phyloP scores from a whole-genome alignment of 2,797 vertebrate species.

The Percopsis omiscomaycus region DNA sequence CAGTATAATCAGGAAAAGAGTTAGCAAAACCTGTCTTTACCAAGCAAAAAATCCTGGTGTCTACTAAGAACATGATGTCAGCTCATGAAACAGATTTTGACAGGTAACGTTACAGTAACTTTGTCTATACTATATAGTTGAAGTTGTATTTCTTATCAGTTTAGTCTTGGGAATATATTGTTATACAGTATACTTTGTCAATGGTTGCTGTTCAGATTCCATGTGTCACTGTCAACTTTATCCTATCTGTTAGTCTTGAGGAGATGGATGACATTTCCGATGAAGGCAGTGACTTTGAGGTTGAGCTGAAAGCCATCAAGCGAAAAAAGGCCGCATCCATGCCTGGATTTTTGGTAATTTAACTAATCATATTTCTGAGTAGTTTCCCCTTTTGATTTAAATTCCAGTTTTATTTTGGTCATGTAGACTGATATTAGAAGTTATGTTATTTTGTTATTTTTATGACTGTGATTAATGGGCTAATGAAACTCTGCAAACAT shows the following conservation, averaged over 20 bases:
- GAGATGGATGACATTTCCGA: constrained; percentile 53
- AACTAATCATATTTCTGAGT: background rate
- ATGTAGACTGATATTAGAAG: no score
- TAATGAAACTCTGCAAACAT: background rate
- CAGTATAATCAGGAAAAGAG: background rate
- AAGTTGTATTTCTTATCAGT: no score
- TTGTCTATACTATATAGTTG: no score
- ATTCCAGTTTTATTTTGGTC: background rate
- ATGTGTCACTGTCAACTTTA: constrained; percentile 3
- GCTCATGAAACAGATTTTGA: constrained; percentile 6
- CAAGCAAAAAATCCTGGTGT: background rate
- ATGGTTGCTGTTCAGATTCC: background rate
- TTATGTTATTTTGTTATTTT: no score
- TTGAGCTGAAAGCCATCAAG: constrained; percentile 52
- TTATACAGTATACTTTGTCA: background rate
- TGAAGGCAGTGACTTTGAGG: constrained; percentile 63
- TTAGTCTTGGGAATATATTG: background rate
- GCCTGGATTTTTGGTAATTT: constrained; percentile 46
- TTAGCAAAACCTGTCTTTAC: background rate
- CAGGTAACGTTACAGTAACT: constrained; percentile 38
- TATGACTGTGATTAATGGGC: background rate
- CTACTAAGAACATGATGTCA: constrained; percentile 19
- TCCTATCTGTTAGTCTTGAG: constrained; percentile 51
- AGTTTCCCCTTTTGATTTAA: background rate
- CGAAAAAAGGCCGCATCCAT: constrained; percentile 28